Conservation (phyloP, 2,888 invertebrate genomes). For the Yponomeuta evonymella region DNA sequence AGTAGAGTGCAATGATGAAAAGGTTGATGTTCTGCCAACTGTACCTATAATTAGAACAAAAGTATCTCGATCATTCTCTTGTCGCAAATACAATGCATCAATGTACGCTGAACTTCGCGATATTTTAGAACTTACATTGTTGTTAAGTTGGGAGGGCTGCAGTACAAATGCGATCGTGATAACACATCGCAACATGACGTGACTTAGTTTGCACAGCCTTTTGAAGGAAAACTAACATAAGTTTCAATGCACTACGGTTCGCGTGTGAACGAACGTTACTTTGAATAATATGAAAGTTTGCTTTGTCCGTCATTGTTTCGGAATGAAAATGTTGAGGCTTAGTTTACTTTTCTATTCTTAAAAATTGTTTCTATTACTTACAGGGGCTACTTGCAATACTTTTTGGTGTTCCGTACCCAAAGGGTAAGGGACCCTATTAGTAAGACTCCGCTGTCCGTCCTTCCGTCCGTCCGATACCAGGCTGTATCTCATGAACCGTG, state of each 20-base stretch:
- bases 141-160: constrained; percentile 19
- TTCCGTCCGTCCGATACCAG: too few species aligned
- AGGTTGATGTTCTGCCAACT: too few species aligned
- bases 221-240: constrained; percentile 64
- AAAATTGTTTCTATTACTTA: too few species aligned
- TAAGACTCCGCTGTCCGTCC: too few species aligned
- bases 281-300: background rate
- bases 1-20: too few species aligned
- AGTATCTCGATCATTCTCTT: too few species aligned
- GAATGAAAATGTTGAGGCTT: background rate
- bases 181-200: constrained; percentile 50
- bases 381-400: too few species aligned
- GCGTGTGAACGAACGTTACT: background rate
- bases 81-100: constrained; percentile 13
- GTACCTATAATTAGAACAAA: too few species aligned
- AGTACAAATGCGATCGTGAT: constrained; percentile 42
- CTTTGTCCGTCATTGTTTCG: background rate
- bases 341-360: too few species aligned
- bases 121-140: background rate
- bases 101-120: constrained; percentile 20
- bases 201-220: constrained; percentile 61
- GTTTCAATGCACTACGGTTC: constrained; percentile 42
- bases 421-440: too few species aligned
- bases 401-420: too few species aligned
- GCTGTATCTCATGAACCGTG: too few species aligned